Conservation (phyloP, 2,113 vertebrate species). For the Ursus arctos region DNA sequence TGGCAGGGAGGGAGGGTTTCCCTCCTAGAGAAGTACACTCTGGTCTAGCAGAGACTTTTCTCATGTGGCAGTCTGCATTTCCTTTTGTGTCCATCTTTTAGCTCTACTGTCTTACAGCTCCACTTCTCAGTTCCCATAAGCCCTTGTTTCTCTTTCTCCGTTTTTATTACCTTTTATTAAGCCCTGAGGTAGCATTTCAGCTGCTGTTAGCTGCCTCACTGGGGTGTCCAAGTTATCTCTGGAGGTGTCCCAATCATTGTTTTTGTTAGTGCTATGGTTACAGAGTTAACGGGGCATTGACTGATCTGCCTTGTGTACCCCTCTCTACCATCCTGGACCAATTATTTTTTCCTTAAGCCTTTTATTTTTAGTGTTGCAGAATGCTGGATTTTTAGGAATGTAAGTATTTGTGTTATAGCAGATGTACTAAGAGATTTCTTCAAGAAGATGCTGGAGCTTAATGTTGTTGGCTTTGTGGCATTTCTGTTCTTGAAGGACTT, state of each 20-base stretch:
- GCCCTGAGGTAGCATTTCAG: not conserved
- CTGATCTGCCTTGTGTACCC: not conserved
- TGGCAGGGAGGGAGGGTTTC: not conserved
- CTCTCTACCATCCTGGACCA: not conserved
- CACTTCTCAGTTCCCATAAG: not conserved
- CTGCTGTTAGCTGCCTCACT: not conserved
- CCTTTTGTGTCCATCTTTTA: not conserved
- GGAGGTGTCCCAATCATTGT: not conserved
- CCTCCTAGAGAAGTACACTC: not conserved
- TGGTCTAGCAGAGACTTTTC: not conserved
- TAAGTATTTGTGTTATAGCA: not conserved
- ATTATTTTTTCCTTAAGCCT: not conserved
- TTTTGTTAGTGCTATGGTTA: not conserved
- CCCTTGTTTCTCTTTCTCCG: not conserved
- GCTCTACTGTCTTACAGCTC: not conserved
- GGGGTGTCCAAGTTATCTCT: not conserved
- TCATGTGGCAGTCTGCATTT: not conserved
- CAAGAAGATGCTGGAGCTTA: not conserved
- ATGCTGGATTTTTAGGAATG: not conserved
- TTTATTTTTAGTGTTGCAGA: constrained; percentile 41
- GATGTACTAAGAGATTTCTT: not conserved
- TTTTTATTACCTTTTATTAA: constrained; percentile 24
- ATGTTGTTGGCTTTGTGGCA: not conserved
- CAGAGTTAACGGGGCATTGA: not conserved
- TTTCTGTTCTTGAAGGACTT: constrained; percentile 19